These are phyloP conservation scores for Gallinago nigripennis DNA, from an alignment of 2,797 vertebrate genomes.

Conservation along the genomic window DNA sequence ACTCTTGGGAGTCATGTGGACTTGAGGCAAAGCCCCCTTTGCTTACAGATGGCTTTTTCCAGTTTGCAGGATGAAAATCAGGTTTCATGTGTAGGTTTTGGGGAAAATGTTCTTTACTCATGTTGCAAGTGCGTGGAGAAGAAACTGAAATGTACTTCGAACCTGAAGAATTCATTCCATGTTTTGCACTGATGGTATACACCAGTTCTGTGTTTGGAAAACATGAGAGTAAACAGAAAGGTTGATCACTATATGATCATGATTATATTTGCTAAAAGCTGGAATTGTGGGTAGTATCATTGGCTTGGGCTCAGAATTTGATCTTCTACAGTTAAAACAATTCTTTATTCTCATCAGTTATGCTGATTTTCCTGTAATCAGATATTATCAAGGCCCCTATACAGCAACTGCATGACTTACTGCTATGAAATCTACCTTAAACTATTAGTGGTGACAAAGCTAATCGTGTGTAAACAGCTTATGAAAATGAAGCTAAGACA, in stretches of 20 bases:
- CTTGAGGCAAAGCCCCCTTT: neutral
- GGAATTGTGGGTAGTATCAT: neutral
- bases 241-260: neutral
- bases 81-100: neutral
- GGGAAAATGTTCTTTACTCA: neutral
- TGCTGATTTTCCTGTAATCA: neutral
- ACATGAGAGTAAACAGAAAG: neutral
- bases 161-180: neutral
- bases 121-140: neutral
- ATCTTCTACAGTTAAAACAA: neutral
- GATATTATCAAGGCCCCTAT: neutral
- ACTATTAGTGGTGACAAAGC: neutral
- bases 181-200: neutral
- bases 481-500: neutral
- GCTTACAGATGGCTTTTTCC: neutral
- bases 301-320: neutral
- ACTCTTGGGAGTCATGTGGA: slow-evolving; percentile 72
- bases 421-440: neutral
- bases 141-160: neutral
- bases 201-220: slow-evolving; percentile 22
- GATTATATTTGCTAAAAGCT: neutral
- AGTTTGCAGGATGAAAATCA: neutral
- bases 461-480: neutral
- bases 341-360: neutral
- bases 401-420: neutral